phyloP scores from a whole-genome alignment of 2,797 vertebrate genomes.

The Syndactyla subalaris region DNA sequence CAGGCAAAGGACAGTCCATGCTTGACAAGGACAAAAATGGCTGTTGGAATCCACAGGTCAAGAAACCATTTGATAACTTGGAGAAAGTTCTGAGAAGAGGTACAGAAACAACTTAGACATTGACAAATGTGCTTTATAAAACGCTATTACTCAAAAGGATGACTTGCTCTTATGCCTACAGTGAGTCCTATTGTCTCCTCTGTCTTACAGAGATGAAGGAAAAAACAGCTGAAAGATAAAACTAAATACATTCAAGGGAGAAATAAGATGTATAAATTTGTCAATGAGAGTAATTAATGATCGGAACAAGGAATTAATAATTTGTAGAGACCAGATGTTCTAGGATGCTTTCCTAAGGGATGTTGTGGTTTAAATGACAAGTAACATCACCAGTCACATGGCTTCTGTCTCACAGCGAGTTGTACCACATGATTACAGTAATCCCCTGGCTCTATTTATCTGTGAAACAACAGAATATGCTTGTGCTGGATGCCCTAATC shows the following conservation, averaged over 20 bases:
- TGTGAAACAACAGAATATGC: background rate
- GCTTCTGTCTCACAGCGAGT: background rate
- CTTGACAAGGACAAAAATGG: background rate
- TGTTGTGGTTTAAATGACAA: conserved; percentile 33
- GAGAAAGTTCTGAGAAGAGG: background rate
- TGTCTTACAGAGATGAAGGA: background rate
- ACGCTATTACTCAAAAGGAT: background rate
- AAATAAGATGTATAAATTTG: background rate
- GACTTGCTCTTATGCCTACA: background rate
- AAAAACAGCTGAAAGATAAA: background rate
- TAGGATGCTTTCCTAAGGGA: background rate
- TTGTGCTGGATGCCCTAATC: background rate
- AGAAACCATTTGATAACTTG: background rate
- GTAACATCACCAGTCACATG: background rate
- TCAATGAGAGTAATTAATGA: background rate
- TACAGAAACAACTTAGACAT: background rate
- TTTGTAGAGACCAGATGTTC: background rate
- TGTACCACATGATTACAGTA: background rate
- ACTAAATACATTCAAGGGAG: background rate
- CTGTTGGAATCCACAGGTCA: background rate
- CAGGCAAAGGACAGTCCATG: background rate
- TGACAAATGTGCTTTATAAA: background rate
- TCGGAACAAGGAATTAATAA: background rate
- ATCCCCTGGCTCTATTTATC: conserved; percentile 15
- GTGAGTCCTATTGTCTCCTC: background rate